Evolutionary conservation across 2,113 vertebrate species (phyloP).

Genomic region (Epinephelus cyanopodus): DNA sequence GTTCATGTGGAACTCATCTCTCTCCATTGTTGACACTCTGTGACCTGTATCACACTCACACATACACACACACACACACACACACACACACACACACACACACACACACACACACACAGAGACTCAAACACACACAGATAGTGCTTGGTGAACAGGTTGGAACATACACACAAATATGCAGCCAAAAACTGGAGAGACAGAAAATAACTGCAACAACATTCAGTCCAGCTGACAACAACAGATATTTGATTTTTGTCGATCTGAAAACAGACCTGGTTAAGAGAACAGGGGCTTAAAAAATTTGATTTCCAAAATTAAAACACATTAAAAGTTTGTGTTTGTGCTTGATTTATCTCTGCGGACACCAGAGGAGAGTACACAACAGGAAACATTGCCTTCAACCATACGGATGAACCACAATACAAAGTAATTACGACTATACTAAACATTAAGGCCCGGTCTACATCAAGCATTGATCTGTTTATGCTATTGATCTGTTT

Average conservation of each 20-base stretch:
- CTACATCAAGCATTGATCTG: conserved; percentile 55
- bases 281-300: background rate
- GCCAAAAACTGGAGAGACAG: conserved; percentile 42
- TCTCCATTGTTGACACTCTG: conserved; percentile 79
- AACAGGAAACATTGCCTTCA: conserved; percentile 17
- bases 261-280: conserved; percentile 12
- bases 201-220: conserved; percentile 35
- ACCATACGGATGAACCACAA: background rate
- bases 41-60: conserved; percentile 73
- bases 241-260: conserved; percentile 27
- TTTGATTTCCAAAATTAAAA: conserved; percentile 10
- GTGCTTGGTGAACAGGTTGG: conserved; percentile 50
- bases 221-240: conserved; percentile 30
- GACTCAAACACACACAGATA: conserved; percentile 5
- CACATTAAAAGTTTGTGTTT: conserved; percentile 18
- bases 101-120: conserved; percentile 36
- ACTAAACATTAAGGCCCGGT: conserved; percentile 24
- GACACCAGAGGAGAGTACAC: background rate
- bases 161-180: conserved; percentile 23
- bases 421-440: conserved; percentile 37
- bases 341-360: background rate
- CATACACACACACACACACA: conserved; percentile 40
- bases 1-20: conserved; percentile 80
- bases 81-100: conserved; percentile 2
- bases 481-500: conserved; percentile 67